Conservation (phyloP, 2,888 invertebrate species). For the Yponomeuta sedellus region DNA sequence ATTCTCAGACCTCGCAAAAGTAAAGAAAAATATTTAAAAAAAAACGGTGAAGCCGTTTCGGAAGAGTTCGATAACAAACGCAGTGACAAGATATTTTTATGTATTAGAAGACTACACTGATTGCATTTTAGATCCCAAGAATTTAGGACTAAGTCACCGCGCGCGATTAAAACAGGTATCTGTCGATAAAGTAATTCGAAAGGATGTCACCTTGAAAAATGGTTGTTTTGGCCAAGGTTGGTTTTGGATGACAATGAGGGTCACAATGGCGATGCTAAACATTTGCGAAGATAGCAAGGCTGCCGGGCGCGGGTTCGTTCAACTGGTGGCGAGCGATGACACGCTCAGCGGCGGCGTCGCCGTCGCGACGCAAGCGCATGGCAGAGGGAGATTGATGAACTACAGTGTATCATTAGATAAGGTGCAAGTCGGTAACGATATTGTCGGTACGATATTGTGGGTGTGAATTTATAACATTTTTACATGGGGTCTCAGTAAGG, state of each 20-base stretch:
- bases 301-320: conserved; percentile 73
- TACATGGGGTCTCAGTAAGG: too few species aligned
- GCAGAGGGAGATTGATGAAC: conserved; percentile 1
- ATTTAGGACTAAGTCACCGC: too few species aligned
- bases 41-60: too few species aligned
- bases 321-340: conserved; percentile 76
- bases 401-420: neutral
- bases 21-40: too few species aligned
- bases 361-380: conserved; percentile 37
- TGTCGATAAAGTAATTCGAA: neutral
- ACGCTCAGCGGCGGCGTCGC: conserved; percentile 47
- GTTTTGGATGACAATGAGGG: neutral
- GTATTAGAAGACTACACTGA: too few species aligned
- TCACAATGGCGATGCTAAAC: conserved; percentile 71
- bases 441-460: neutral
- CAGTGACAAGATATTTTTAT: too few species aligned
- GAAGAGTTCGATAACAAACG: too few species aligned
- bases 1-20: too few species aligned
- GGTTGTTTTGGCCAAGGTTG: neutral
- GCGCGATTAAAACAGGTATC: too few species aligned
- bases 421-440: neutral
- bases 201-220: neutral
- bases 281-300: conserved; percentile 74
- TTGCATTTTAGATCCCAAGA: too few species aligned
- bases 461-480: neutral